Conservation (phyloP, 2,888 invertebrate species). For the Cephus rjabovi region DNA sequence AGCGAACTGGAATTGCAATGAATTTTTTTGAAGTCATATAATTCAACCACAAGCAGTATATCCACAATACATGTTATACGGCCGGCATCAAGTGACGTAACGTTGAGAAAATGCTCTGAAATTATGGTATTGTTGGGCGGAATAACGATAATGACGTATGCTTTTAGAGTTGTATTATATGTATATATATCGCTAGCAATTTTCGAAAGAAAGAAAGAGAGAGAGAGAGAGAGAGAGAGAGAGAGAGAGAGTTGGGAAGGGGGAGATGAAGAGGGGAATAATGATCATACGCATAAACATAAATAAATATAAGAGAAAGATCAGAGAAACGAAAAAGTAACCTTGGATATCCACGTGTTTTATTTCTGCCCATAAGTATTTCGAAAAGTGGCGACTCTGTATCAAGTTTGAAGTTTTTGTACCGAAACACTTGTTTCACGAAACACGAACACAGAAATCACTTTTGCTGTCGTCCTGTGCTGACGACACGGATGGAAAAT, state of each 20-base stretch:
- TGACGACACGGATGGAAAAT: not conserved
- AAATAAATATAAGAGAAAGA: not conserved
- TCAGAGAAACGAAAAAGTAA: not conserved
- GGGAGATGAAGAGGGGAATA: not conserved
- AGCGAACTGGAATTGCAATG: too few relatives aligned
- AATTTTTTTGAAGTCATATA: not conserved
- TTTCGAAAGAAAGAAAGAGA: too few relatives aligned
- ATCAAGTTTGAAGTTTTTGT: too few relatives aligned
- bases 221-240: conserved; percentile 1
- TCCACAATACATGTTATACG: not conserved
- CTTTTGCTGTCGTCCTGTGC: too few relatives aligned
- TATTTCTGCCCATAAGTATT: not conserved
- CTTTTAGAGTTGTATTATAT: not conserved
- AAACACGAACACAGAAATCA: too few relatives aligned
- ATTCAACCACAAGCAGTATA: not conserved
- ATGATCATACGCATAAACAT: not conserved
- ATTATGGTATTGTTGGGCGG: not conserved
- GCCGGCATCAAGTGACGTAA: not conserved
- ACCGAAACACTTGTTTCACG: too few relatives aligned
- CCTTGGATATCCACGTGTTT: not conserved
- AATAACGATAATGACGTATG: not conserved
- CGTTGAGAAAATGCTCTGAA: not conserved
- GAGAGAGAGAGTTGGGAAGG: not conserved
- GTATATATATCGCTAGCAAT: too few relatives aligned
- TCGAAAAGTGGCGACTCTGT: not conserved